These are phyloP conservation scores for Osmerus eperlanus DNA, from an alignment of 2,113 vertebrate species.

Conservation along the genomic window DNA sequence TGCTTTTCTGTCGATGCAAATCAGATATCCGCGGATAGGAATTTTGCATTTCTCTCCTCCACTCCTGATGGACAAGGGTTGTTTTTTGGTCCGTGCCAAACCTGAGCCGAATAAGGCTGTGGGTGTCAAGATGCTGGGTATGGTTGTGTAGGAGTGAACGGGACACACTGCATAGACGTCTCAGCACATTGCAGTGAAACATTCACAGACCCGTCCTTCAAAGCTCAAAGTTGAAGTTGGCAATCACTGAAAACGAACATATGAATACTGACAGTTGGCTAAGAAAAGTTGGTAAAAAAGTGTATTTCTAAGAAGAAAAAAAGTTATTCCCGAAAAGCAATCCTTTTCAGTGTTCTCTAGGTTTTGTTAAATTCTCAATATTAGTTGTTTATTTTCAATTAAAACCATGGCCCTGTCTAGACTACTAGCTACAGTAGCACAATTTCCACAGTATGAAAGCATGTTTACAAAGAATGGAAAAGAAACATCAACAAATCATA, in stretches of 20 bases:
- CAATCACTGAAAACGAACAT: background rate
- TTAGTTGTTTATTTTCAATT: too few species aligned
- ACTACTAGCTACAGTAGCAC: too few species aligned
- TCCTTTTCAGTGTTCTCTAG: too few species aligned
- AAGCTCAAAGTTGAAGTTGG: background rate
- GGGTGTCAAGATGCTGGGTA: constrained; percentile 46
- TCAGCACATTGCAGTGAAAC: constrained; percentile 40
- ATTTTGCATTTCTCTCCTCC: constrained; percentile 48
- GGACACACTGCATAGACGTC: constrained; percentile 52
- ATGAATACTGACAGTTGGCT: background rate
- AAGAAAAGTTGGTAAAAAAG: background rate
- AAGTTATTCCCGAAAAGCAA: too few species aligned
- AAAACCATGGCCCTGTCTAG: too few species aligned
- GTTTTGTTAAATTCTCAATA: too few species aligned
- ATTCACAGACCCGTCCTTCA: constrained; percentile 24
- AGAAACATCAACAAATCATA: constrained; percentile 50
- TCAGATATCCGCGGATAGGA: constrained; percentile 53
- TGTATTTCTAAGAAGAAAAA: too few species aligned
- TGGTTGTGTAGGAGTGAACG: constrained; percentile 54
- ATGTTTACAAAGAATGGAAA: constrained; percentile 26
- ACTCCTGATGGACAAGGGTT: constrained; percentile 58
- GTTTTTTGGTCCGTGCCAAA: constrained; percentile 53
- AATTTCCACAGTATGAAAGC: background rate
- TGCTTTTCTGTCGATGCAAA: constrained; percentile 64
- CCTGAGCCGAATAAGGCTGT: constrained; percentile 59